A percentile compares a stretch with the other conserved stretches of the same genome.
Evolutionary conservation across 2,888 invertebrate genomes (phyloP).

Genomic region (Lissonota sp.): DNA sequence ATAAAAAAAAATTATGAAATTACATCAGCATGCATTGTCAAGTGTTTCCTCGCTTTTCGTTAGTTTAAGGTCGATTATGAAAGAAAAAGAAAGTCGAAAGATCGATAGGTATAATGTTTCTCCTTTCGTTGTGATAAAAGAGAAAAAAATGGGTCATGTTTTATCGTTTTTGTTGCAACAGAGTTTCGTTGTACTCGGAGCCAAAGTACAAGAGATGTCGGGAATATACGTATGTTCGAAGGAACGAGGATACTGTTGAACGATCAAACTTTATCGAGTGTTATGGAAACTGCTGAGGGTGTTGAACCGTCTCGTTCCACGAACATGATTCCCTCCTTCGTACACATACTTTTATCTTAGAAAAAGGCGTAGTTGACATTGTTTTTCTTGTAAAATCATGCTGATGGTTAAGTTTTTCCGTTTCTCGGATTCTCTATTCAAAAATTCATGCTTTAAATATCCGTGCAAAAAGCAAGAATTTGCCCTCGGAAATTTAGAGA

Average conservation of each 20-base stretch:
- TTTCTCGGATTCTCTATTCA: too few relatives aligned
- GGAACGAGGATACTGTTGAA: slow-evolving; percentile 37
- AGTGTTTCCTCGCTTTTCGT: not conserved
- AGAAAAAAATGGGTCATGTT: slow-evolving; percentile 40
- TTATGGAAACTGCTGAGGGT: slow-evolving; percentile 39
- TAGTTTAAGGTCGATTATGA: too few relatives aligned
- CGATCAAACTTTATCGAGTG: slow-evolving; percentile 44
- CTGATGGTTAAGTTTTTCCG: too few relatives aligned
- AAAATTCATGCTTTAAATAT: too few relatives aligned
- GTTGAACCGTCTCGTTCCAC: slow-evolving; percentile 18
- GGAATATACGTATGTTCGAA: slow-evolving; percentile 3
- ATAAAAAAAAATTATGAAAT: not conserved
- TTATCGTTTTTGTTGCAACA: slow-evolving; percentile 44
- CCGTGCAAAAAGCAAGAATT: too few relatives aligned
- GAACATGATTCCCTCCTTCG: not conserved
- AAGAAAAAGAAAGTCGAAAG: not conserved
- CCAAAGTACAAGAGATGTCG: not conserved
- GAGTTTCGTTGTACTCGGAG: not conserved
- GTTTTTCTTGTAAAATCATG: not conserved
- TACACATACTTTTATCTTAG: not conserved
- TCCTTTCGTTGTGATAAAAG: not conserved
- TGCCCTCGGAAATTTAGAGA: too few relatives aligned
- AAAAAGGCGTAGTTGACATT: not conserved
- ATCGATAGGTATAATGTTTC: slow-evolving; percentile 6
- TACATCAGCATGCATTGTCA: slow-evolving; percentile 2